These are phyloP conservation scores for Eupithecia exiguata DNA, from an alignment of 2,888 invertebrate species.

Conservation along the genomic window DNA sequence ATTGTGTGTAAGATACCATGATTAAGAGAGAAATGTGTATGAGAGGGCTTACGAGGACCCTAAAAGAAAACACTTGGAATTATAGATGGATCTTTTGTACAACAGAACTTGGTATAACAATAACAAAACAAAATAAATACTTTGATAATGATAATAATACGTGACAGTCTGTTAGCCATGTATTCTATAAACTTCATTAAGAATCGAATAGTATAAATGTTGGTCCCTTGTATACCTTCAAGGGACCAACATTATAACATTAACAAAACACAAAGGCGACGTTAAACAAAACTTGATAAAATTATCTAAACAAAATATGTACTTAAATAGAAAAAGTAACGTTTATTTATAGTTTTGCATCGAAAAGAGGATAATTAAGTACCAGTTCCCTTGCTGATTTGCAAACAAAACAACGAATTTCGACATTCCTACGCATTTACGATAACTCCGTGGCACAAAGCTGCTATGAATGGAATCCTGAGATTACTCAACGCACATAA, in stretches of 20 bases:
- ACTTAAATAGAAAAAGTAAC: not conserved
- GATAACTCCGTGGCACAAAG: constrained; percentile 12
- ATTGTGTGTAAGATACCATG: not conserved
- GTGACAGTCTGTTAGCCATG: too few relatives aligned
- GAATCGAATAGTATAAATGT: too few relatives aligned
- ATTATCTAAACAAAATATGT: not conserved
- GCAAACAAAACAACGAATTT: constrained; percentile 18
- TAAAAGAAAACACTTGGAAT: not conserved
- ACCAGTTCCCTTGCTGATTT: constrained; percentile 16
- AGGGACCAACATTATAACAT: too few relatives aligned
- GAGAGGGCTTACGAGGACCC: not conserved
- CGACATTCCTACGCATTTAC: constrained; percentile 19
- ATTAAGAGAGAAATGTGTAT: not conserved
- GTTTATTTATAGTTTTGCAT: not conserved
- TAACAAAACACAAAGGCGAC: too few relatives aligned
- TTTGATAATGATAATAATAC: too few relatives aligned
- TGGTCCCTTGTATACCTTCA: too few relatives aligned
- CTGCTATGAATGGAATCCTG: constrained; percentile 24
- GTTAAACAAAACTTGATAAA: not conserved
- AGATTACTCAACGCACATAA: constrained; percentile 29
- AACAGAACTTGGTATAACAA: too few relatives aligned
- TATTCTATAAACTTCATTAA: too few relatives aligned
- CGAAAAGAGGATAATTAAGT: not conserved
- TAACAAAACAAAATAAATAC: not conserved
- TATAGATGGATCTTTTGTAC: too few relatives aligned